These are phyloP conservation scores for Psylliodes chrysocephalus DNA, from an alignment of 2,888 invertebrate species.

Conservation along the genomic window DNA sequence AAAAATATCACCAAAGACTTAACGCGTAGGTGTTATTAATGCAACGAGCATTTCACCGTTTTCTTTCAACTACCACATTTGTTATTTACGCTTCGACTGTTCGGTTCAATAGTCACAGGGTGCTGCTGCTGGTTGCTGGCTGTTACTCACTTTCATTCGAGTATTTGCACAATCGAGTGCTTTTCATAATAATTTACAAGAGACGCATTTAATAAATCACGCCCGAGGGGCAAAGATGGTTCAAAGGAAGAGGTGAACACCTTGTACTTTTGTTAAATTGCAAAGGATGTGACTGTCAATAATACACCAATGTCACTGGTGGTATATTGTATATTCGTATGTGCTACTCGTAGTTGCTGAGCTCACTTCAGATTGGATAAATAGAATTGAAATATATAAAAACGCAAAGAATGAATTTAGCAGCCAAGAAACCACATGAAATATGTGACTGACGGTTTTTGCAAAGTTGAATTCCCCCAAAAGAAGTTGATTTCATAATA, in stretches of 20 bases:
- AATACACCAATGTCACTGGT: too few species aligned
- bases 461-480: too few species aligned
- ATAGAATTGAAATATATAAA: too few species aligned
- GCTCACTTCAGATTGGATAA: too few species aligned
- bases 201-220: slow-evolving; percentile 16
- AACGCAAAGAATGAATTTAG: too few species aligned
- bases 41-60: slow-evolving; percentile 33
- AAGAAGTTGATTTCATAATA: too few species aligned
- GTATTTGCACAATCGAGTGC: slow-evolving; percentile 20
- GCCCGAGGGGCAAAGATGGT: background rate
- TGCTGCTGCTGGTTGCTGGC: slow-evolving; percentile 4
- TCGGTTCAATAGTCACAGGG: slow-evolving; percentile 30
- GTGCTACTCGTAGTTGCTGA: too few species aligned
- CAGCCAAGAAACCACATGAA: too few species aligned
- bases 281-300: background rate
- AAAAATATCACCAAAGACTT: too few species aligned
- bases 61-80: slow-evolving; percentile 34
- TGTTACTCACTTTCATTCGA: background rate
- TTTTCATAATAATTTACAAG: slow-evolving; percentile 6
- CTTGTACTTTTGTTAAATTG: slow-evolving; percentile 11
- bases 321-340: too few species aligned
- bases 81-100: slow-evolving; percentile 34
- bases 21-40: slow-evolving; percentile 41
- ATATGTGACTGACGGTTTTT: too few species aligned
- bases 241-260: slow-evolving; percentile 7